phyloP scores from a whole-genome alignment of 2,113 vertebrate genomes.

The Shinisaurus crocodilurus region DNA sequence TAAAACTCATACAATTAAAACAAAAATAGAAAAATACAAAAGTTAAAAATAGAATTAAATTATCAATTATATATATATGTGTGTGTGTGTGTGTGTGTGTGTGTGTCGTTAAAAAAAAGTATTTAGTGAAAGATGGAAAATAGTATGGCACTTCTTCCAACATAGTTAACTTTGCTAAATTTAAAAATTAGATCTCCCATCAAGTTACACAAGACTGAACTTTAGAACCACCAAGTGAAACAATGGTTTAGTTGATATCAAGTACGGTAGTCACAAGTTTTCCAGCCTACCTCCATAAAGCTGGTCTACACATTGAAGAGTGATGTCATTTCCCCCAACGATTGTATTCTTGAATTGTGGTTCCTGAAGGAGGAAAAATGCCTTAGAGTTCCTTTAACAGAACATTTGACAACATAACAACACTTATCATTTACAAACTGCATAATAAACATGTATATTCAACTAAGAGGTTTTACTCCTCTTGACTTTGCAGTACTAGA shows the following conservation, averaged over 20 bases:
- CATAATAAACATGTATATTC: not conserved
- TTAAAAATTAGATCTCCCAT: not conserved
- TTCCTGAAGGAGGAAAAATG: slow-evolving; percentile 71
- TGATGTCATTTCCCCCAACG: slow-evolving; percentile 89
- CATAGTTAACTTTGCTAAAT: not conserved
- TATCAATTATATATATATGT: too few relatives aligned
- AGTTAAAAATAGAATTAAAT: too few relatives aligned
- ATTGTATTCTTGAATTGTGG: slow-evolving; percentile 87
- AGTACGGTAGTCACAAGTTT: not conserved
- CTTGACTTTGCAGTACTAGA: not conserved
- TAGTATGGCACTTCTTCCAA: not conserved
- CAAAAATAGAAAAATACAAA: too few relatives aligned
- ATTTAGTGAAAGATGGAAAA: not conserved
- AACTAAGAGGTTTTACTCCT: not conserved
- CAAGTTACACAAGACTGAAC: not conserved
- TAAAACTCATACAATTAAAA: too few relatives aligned
- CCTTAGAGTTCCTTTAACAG: not conserved
- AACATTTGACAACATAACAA: not conserved
- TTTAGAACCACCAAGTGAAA: not conserved
- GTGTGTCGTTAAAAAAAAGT: too few relatives aligned
- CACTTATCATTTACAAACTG: not conserved
- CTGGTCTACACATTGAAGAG: slow-evolving; percentile 88
- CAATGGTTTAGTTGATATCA: not conserved
- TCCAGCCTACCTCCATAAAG: slow-evolving; percentile 85
- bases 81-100: too few relatives aligned